A percentile compares a stretch with the other conserved stretches of the same genome.
These are phyloP conservation scores for Corythornis leucogaster DNA, from an alignment of 2,797 vertebrate species.

Conservation along the genomic window DNA sequence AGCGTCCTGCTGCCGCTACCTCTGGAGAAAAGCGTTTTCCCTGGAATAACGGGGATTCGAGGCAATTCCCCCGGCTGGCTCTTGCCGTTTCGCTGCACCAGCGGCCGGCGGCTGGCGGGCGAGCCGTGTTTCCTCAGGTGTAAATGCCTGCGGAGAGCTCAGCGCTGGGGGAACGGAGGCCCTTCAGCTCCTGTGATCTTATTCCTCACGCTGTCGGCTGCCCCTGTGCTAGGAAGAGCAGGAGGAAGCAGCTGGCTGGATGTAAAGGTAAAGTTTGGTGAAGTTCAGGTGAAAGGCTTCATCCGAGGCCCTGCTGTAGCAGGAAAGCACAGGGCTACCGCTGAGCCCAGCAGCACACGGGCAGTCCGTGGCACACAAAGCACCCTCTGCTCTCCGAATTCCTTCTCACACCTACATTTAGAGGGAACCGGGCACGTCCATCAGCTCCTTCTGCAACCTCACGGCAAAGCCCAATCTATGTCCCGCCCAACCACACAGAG, in stretches of 20 bases:
- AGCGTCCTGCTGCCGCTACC: neutral
- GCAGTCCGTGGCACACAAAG: rapidly evolving
- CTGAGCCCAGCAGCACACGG: rapidly evolving
- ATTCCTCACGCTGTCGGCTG: rapidly evolving
- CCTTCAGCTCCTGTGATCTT: rapidly evolving
- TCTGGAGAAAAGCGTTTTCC: neutral
- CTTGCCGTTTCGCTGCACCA: neutral
- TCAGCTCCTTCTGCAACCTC: neutral
- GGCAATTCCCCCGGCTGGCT: neutral
- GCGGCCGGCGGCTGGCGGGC: neutral
- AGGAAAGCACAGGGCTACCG: rapidly evolving
- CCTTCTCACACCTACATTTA: rapidly evolving
- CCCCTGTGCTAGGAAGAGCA: rapidly evolving
- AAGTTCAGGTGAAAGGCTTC: neutral
- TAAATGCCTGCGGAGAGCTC: neutral
- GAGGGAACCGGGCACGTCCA: rapidly evolving
- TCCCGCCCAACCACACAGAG: rapidly evolving
- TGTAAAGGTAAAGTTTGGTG: rapidly evolving
- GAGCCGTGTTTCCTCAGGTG: neutral
- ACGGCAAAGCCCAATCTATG: rapidly evolving
- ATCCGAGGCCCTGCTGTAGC: rapidly evolving
- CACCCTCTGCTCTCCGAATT: rapidly evolving
- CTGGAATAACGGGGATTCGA: neutral
- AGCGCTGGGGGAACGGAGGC: neutral
- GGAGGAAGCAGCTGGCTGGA: too few relatives aligned